phyloP scores from a whole-genome alignment of 1,140 invertebrate species.

The Procambarus clarkii region DNA sequence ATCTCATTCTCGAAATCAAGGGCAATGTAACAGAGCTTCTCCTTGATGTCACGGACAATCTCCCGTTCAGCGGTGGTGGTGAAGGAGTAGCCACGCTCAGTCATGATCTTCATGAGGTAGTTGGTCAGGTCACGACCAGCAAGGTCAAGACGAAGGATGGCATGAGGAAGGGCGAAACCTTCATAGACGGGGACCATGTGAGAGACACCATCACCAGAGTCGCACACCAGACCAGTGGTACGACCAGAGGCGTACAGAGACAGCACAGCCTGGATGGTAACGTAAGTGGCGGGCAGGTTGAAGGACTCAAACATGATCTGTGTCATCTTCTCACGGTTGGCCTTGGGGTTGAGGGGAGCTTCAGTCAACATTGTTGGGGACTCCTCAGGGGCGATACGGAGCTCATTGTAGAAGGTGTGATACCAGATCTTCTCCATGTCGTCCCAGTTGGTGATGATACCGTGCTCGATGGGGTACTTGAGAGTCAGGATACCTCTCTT shows the following conservation, averaged over 20 bases:
- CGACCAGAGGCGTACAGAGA: conserved; percentile 66
- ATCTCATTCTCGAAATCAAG: conserved; percentile 58
- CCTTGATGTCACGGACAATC: conserved; percentile 90
- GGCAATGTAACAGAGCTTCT: conserved; percentile 75
- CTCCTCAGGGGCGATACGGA: conserved; percentile 96
- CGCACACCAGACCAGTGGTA: conserved; percentile 62
- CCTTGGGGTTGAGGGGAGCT: conserved; percentile 80
- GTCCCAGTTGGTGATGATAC: conserved; percentile 97
- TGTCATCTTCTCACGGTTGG: conserved; percentile 93
- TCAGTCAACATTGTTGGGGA: conserved; percentile 93
- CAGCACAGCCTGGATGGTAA: conserved; percentile 60
- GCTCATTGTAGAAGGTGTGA: conserved; percentile 96
- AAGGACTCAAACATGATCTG: conserved; percentile 88
- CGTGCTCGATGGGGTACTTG: conserved; percentile 89
- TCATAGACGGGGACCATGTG: conserved; percentile 64
- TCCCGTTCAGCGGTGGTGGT: conserved; percentile 75
- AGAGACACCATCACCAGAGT: conserved; percentile 64
- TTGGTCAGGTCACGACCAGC: conserved; percentile 54
- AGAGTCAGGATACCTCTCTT: conserved; percentile 89
- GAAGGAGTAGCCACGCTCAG: conserved; percentile 76
- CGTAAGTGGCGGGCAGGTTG: conserved; percentile 57
- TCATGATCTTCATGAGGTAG: conserved; percentile 71
- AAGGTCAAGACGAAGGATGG: conserved; percentile 64
- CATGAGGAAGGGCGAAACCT: conserved; percentile 63
- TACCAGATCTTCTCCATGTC: conserved; percentile 93